These are phyloP conservation scores for Caenorhabditis sinica DNA, from an alignment of 2,888 invertebrate genomes.

Conservation along the genomic window DNA sequence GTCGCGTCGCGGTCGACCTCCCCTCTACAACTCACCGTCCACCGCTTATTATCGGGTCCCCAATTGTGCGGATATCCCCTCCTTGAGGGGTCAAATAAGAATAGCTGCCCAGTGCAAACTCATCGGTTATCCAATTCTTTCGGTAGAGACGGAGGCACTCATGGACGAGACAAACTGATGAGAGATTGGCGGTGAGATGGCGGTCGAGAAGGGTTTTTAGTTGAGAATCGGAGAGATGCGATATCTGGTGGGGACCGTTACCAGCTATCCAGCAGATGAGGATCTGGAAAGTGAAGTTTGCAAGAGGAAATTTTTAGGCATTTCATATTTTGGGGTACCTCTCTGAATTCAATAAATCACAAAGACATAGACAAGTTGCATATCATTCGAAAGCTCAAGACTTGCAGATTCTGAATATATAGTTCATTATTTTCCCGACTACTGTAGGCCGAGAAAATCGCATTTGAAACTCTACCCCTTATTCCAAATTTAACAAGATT, in stretches of 20 bases:
- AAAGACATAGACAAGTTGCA: not conserved
- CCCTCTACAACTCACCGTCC: slow-evolving; percentile 10
- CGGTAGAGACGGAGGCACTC: slow-evolving; percentile 22
- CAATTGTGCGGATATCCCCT: slow-evolving; percentile 27
- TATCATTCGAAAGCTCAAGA: too few species aligned
- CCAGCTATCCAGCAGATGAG: slow-evolving; percentile 76
- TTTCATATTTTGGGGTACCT: too few species aligned
- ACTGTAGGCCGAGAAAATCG: too few species aligned
- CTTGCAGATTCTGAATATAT: too few species aligned
- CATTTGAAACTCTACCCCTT: too few species aligned
- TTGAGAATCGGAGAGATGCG: slow-evolving; percentile 17
- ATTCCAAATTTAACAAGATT: too few species aligned
- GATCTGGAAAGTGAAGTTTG: slow-evolving; percentile 48
- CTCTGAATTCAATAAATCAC: not conserved
- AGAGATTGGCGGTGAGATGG: slow-evolving; percentile 19
- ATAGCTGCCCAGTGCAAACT: slow-evolving; percentile 65
- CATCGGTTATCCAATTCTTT: slow-evolving; percentile 65
- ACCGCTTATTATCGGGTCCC: slow-evolving; percentile 30
- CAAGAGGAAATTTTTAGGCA: not conserved
- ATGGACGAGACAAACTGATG: not conserved
- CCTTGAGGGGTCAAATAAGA: slow-evolving; percentile 53
- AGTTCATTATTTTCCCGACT: not conserved
- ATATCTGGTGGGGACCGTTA: slow-evolving; percentile 31
- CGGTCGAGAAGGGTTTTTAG: slow-evolving; percentile 21
- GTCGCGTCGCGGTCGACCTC: not conserved